Percentiles rank a stretch among this genome's conserved stretches.
Conservation (phyloP, 2,797 vertebrate species). For the Pygocentrus nattereri region DNA sequence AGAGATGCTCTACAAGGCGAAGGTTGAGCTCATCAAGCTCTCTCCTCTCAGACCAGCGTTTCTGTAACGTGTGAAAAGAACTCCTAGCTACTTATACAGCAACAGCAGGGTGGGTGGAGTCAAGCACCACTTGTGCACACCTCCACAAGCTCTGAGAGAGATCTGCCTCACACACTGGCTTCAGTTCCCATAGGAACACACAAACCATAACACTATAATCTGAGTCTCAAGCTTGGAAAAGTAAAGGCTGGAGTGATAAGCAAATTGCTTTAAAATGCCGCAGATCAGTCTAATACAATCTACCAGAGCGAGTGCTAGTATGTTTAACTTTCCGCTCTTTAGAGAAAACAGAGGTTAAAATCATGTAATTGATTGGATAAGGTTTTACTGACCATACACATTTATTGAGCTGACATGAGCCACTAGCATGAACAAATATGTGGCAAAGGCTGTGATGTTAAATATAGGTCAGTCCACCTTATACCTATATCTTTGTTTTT, state of each 20-base stretch:
- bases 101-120: conserved; percentile 62
- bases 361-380: conserved; percentile 10
- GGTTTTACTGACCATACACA: neutral
- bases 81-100: conserved; percentile 74
- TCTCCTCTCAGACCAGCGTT: conserved; percentile 61
- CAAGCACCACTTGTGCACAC: conserved; percentile 66
- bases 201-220: conserved; percentile 68
- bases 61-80: conserved; percentile 68
- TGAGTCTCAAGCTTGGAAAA: conserved; percentile 51
- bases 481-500: neutral
- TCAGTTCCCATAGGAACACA: conserved; percentile 78
- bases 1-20: conserved; percentile 41
- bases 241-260: conserved; percentile 69
- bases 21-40: conserved; percentile 48
- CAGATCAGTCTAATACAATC: conserved; percentile 60
- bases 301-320: conserved; percentile 7
- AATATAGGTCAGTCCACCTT: neutral
- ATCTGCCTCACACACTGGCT: conserved; percentile 72
- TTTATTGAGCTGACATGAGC: neutral
- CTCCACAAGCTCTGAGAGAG: conserved; percentile 62
- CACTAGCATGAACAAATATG: neutral
- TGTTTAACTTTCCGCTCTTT: conserved; percentile 69
- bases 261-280: conserved; percentile 57
- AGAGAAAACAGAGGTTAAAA: conserved; percentile 38
- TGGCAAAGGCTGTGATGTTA: neutral